These are phyloP conservation scores for Conomelus anceps DNA, from an alignment of 2,888 invertebrate species.

Conservation along the genomic window DNA sequence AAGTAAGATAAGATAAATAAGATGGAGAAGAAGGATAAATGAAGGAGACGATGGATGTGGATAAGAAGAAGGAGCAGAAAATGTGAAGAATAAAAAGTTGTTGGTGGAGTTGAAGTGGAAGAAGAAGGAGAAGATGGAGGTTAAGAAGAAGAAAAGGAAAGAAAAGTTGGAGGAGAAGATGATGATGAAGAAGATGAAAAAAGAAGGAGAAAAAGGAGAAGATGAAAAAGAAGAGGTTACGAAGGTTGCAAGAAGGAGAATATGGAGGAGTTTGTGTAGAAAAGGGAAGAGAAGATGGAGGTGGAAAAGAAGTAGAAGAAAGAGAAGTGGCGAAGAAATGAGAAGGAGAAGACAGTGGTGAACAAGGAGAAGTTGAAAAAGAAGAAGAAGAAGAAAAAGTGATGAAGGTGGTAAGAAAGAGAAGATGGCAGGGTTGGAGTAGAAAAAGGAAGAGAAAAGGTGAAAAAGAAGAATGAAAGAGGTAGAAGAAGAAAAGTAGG, in stretches of 20 bases:
- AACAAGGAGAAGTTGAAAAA: background rate
- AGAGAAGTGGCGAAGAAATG: background rate
- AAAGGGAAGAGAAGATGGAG: background rate
- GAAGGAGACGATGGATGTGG: too few relatives aligned
- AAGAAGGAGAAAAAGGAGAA: background rate
- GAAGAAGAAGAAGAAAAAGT: background rate
- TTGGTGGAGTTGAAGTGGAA: background rate
- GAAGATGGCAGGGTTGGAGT: too few relatives aligned
- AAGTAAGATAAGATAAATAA: background rate
- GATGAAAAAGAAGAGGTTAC: background rate
- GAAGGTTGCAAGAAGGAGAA: background rate
- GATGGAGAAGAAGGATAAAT: too few relatives aligned
- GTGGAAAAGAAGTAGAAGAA: background rate
- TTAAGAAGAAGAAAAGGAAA: background rate
- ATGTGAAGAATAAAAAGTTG: background rate
- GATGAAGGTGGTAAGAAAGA: background rate
- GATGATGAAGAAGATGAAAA: background rate
- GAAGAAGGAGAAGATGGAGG: background rate
- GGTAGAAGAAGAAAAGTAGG: background rate
- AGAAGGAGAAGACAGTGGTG: background rate
- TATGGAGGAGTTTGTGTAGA: background rate
- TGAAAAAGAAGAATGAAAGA: background rate
- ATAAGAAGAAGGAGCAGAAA: background rate
- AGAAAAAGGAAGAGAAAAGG: background rate
- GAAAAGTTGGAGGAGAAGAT: background rate